Evolutionary conservation across 2,888 invertebrate genomes (phyloP), one percentile per base, ranked within the genome.

Genomic region (Ophion ellenae): DNA sequence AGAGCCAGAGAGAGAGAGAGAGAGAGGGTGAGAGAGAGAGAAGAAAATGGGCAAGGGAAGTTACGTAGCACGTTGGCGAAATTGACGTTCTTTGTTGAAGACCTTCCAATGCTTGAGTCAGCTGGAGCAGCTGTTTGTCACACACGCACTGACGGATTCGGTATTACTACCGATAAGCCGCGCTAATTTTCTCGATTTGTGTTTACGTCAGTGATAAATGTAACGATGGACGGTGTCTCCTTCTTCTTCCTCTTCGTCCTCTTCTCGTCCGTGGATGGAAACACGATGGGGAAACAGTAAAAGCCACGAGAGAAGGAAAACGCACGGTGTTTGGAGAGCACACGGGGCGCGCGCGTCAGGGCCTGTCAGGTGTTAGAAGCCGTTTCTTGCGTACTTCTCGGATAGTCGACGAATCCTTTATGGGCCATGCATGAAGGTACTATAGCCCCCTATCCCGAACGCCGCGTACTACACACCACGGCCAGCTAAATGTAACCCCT

Each of bases 351-450:
- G 87, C 91, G 86, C 87, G 86, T 81, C 83, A 84, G 85, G 90
- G 90, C 92, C 92, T 92, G 94, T 93, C 94, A 94, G 94, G 93
- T 94, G 93, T 93, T 94, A 92, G 93, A 93, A 93, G 93, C 93
- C 93, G 93, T 93, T 94, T 93, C 94, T 94, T 93, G 95, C 95
- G 95, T 95, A 95, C 95, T 95, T 95, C 95, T 95, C 95, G 95
- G 95, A 95, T 95, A 95, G 95, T 95, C 96, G 96, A 96, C 96
- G 96, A 96, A 96, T 96, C 96, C 96, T 96, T 96, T 96, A 96
- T 96, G 96, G 96, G 96, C 96, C 96, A 96, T 96, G 96, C 96
- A 96, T 96, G 96, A 96, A 95, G 96, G 96, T 96, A 96, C 96
- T 96, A 96, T 96, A 96, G 96, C 96, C 96, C 96, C 96, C 96